These are phyloP conservation scores for Euborellia annulipes DNA, from an alignment of 1,140 invertebrate genomes.

Conservation along the genomic window DNA sequence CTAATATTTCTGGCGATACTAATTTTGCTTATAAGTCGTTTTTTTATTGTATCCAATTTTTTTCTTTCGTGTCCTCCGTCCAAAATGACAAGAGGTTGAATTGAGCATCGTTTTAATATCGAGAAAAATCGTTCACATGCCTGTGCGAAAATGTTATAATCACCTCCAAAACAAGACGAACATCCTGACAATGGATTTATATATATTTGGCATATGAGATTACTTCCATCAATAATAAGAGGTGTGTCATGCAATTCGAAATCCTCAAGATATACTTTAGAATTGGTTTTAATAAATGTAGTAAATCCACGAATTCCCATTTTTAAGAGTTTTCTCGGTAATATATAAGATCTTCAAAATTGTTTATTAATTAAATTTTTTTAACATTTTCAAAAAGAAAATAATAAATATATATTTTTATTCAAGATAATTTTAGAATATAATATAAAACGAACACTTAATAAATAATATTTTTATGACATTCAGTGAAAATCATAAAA, in stretches of 20 bases:
- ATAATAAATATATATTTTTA: too few relatives aligned
- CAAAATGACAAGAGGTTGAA: constrained; percentile 61
- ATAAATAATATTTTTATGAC: too few relatives aligned
- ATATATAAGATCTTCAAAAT: too few relatives aligned
- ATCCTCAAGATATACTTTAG: constrained; percentile 42
- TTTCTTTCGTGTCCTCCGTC: constrained; percentile 65
- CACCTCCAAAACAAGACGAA: constrained; percentile 64
- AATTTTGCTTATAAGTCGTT: constrained; percentile 44
- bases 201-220: constrained; percentile 57
- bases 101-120: constrained; percentile 48
- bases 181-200: constrained; percentile 33
- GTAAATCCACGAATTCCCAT: constrained; percentile 75
- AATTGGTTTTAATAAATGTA: constrained; percentile 54
- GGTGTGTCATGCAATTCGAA: constrained; percentile 48
- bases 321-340: too few relatives aligned
- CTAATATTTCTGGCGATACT: constrained; percentile 22
- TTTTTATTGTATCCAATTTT: constrained; percentile 54
- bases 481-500: too few relatives aligned
- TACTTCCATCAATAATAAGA: constrained; percentile 71
- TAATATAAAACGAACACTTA: too few relatives aligned
- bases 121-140: constrained; percentile 52
- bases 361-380: too few relatives aligned
- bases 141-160: constrained; percentile 61
- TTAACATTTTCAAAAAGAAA: too few relatives aligned
- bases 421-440: too few relatives aligned